phyloP scores from a whole-genome alignment of 2,113 vertebrate genomes.

The Hipposideros armiger region DNA sequence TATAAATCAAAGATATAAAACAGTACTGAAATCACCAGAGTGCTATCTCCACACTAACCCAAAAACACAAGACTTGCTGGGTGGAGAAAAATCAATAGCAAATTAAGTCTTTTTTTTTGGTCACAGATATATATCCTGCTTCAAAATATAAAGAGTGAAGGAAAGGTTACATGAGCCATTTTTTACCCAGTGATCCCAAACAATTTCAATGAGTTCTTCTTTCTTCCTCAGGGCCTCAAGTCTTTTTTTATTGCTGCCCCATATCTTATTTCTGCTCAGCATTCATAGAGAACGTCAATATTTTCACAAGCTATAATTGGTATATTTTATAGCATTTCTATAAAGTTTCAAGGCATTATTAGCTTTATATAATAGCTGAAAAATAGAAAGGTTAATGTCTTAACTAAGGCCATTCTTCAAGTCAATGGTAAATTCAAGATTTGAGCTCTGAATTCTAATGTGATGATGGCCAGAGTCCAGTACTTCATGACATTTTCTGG shows the following conservation, averaged over 20 bases:
- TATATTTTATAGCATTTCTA: slow-evolving; percentile 19
- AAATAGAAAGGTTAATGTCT: slow-evolving; percentile 43
- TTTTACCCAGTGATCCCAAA: not conserved
- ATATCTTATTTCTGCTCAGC: not conserved
- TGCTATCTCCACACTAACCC: not conserved
- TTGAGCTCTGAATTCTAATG: slow-evolving; percentile 36
- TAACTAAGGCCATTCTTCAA: slow-evolving; percentile 53
- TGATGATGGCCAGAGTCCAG: not conserved
- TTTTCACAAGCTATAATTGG: not conserved
- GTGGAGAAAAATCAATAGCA: not conserved
- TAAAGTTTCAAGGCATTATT: slow-evolving; percentile 19
- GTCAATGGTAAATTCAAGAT: slow-evolving; percentile 25
- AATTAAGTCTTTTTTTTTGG: not conserved
- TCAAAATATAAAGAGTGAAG: not conserved
- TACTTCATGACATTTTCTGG: not conserved
- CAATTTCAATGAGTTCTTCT: not conserved
- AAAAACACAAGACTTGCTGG: not conserved
- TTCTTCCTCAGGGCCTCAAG: not conserved
- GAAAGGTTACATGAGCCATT: not conserved
- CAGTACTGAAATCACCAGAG: not conserved
- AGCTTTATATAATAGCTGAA: slow-evolving; percentile 16
- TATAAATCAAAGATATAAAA: not conserved
- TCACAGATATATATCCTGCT: not conserved
- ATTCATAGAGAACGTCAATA: not conserved
- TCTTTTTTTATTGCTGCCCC: not conserved